phyloP scores from a whole-genome alignment of 2,113 vertebrate genomes.

The Mesocricetus auratus region DNA sequence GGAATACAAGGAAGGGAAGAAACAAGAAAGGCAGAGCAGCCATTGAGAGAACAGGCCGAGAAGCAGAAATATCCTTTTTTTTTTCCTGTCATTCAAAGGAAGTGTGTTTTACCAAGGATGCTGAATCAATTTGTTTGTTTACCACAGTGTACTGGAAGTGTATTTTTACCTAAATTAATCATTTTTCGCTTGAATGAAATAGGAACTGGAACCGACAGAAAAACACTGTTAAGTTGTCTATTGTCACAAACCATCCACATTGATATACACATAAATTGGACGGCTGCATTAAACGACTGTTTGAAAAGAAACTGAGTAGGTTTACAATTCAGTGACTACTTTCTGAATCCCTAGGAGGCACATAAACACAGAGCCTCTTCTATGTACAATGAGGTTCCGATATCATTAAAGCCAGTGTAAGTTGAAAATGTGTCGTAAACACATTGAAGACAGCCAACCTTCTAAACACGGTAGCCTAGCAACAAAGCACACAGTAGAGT shows the following conservation, averaged over 20 bases:
- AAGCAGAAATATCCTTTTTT: constrained; percentile 65
- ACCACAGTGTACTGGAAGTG: constrained; percentile 13
- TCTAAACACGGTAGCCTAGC: constrained; percentile 13
- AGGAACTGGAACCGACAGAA: constrained; percentile 37
- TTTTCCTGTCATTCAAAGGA: constrained; percentile 59
- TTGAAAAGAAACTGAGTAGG: constrained; percentile 60
- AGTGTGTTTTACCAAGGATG: constrained; percentile 66
- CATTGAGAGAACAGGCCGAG: constrained; percentile 1
- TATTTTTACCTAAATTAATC: constrained; percentile 23
- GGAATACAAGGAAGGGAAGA: background rate
- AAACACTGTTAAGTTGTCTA: constrained; percentile 36
- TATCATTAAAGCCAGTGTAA: background rate
- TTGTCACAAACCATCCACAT: constrained; percentile 5
- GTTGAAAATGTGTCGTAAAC: constrained; percentile 26
- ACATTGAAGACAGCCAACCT: background rate
- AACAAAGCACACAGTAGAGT: background rate
- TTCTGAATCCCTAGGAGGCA: constrained; percentile 28
- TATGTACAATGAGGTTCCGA: background rate
- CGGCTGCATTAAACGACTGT: background rate
- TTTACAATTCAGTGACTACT: constrained; percentile 54
- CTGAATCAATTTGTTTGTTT: constrained; percentile 66
- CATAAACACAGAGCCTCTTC: constrained; percentile 20
- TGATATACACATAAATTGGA: constrained; percentile 41
- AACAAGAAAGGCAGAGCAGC: background rate
- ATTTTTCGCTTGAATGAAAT: constrained; percentile 45